Evolutionary conservation across 2,797 vertebrate genomes (phyloP).

Genomic region (Anniella stebbinsi): DNA sequence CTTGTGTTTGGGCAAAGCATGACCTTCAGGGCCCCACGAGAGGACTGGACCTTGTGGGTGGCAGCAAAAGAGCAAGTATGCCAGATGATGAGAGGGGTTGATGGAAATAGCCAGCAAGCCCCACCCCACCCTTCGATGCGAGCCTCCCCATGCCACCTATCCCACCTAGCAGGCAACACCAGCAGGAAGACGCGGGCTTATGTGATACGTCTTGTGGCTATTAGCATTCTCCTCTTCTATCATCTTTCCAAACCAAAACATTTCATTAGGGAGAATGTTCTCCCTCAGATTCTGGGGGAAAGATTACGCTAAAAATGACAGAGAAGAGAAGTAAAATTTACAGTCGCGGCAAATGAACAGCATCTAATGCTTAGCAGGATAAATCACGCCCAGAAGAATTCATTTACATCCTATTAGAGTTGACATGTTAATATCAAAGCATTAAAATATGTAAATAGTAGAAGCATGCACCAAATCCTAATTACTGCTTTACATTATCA

Average conservation of each 20-base stretch:
- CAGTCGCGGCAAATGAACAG: constrained; percentile 50
- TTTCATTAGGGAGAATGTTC: constrained; percentile 39
- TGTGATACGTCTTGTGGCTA: neutral
- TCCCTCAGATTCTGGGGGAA: constrained; percentile 31
- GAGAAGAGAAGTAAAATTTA: constrained; percentile 49
- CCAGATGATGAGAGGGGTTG: no score
- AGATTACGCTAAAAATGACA: constrained; percentile 51
- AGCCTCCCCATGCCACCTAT: no score
- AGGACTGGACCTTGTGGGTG: no score
- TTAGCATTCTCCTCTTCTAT: neutral
- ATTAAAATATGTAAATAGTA: constrained; percentile 82
- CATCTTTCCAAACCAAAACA: constrained; percentile 14
- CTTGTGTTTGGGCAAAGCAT: no score
- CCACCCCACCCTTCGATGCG: no score
- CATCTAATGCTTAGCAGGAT: constrained; percentile 48
- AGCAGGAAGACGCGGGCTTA: no score
- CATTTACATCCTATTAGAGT: constrained; percentile 73
- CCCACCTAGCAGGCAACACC: no score
- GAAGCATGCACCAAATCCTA: constrained; percentile 75
- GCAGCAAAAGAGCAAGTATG: no score
- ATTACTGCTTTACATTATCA: constrained; percentile 80
- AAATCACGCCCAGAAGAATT: constrained; percentile 61
- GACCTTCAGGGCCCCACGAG: no score
- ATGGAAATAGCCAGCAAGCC: no score
- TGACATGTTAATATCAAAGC: constrained; percentile 77